Evolutionary conservation across 1,140 invertebrate genomes (phyloP).

Genomic region (Dendroctonus valens): DNA sequence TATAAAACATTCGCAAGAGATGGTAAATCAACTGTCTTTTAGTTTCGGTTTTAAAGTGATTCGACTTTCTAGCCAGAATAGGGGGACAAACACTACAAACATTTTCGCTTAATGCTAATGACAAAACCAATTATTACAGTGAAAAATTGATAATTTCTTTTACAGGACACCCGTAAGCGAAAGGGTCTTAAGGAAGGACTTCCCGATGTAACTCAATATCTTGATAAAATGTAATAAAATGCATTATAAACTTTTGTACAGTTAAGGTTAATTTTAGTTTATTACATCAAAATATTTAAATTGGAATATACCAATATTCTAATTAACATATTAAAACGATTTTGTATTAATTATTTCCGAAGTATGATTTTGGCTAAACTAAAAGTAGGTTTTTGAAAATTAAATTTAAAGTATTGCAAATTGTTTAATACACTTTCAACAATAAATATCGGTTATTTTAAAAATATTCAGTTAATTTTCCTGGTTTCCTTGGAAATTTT

Average conservation of each 20-base stretch:
- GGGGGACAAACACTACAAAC: slow-evolving; percentile 52
- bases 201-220: slow-evolving; percentile 87
- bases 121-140: background rate
- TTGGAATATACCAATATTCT: too few relatives aligned
- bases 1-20: slow-evolving; percentile 38
- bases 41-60: slow-evolving; percentile 52
- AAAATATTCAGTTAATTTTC: slow-evolving; percentile 24
- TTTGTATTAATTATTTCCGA: too few relatives aligned
- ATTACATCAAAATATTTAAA: too few relatives aligned
- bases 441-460: slow-evolving; percentile 33
- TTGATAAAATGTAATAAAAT: slow-evolving; percentile 87
- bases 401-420: too few relatives aligned
- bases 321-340: too few relatives aligned
- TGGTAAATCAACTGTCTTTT: slow-evolving; percentile 52
- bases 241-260: slow-evolving; percentile 44
- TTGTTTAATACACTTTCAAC: too few relatives aligned
- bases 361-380: too few relatives aligned
- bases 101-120: slow-evolving; percentile 9
- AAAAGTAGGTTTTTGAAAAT: too few relatives aligned
- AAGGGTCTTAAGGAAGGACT: slow-evolving; percentile 99
- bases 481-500: background rate
- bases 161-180: slow-evolving; percentile 93
- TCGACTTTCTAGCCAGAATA: slow-evolving; percentile 52
- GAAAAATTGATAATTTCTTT: slow-evolving; percentile 33
- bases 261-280: background rate